These are phyloP conservation scores for Conchocele bisecta DNA, from an alignment of 2,888 invertebrate species.

Conservation along the genomic window DNA sequence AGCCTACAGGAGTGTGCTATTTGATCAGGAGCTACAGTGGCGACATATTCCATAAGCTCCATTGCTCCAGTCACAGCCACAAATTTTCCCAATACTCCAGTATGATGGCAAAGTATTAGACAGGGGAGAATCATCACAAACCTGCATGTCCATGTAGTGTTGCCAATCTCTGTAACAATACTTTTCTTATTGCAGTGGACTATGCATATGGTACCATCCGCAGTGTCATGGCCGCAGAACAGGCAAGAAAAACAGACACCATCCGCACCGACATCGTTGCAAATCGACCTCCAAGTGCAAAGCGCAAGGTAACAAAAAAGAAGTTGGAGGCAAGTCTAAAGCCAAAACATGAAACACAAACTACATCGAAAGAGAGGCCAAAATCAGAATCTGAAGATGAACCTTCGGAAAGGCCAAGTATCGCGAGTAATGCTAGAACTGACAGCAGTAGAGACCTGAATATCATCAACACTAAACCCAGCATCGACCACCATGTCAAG, in stretches of 20 bases:
- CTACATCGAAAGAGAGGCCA: no score
- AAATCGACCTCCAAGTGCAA: constrained; percentile 32
- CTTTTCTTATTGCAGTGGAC: constrained; percentile 45
- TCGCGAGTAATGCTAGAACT: constrained; percentile 32
- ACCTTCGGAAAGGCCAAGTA: constrained; percentile 47
- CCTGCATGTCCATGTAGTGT: no score
- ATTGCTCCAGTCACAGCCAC: no score
- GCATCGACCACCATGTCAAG: constrained; percentile 64
- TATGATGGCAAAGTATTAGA: no score
- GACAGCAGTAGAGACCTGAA: constrained; percentile 12
- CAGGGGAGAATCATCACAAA: no score
- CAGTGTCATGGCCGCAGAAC: constrained; percentile 58
- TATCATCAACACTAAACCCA: constrained; percentile 22
- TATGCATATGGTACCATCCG: constrained; percentile 60
- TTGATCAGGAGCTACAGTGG: no score
- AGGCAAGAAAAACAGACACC: constrained; percentile 47
- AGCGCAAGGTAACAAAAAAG: constrained; percentile 52
- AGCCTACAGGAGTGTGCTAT: no score
- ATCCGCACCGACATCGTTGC: constrained; percentile 52
- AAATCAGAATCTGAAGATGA: constrained; percentile 53
- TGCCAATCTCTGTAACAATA: background rate
- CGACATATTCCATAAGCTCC: no score
- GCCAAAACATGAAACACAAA: no score
- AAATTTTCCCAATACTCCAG: no score
- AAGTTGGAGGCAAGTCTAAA: constrained; percentile 37